phyloP scores from a whole-genome alignment of 1,140 invertebrate genomes.

The Stratiolaelaps scimitus region DNA sequence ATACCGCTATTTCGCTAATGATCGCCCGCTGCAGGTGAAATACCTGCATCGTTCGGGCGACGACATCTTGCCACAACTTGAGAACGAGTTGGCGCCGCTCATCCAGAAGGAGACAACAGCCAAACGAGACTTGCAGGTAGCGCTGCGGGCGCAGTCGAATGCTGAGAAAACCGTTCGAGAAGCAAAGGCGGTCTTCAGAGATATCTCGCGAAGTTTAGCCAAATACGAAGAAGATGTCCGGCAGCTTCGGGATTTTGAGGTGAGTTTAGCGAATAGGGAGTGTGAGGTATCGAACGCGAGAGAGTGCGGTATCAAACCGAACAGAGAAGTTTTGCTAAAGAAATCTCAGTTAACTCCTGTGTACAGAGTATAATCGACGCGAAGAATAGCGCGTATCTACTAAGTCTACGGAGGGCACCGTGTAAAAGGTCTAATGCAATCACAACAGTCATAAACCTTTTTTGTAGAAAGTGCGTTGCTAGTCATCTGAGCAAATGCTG shows the following conservation, averaged over 20 bases:
- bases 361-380: no score
- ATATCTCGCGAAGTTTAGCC: neutral
- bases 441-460: no score
- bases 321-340: no score
- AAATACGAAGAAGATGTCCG: neutral
- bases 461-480: no score
- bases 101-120: neutral
- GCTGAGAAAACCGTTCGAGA: neutral
- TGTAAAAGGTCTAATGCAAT: no score
- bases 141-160: neutral
- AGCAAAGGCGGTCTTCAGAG: neutral
- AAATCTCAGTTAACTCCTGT: no score
- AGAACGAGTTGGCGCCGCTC: neutral
- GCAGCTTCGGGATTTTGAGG: conserved; percentile 12
- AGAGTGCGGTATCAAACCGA: no score
- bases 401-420: no score
- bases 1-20: neutral
- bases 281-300: no score
- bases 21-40: neutral
- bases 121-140: neutral
- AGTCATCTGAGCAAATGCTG: no score
- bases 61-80: neutral
- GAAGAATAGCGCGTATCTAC: no score
- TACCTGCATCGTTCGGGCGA: neutral
- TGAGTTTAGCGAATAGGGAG: neutral